These are phyloP conservation scores for Xylocopa sonorina DNA, from an alignment of 1,140 invertebrate genomes.

Conservation along the genomic window DNA sequence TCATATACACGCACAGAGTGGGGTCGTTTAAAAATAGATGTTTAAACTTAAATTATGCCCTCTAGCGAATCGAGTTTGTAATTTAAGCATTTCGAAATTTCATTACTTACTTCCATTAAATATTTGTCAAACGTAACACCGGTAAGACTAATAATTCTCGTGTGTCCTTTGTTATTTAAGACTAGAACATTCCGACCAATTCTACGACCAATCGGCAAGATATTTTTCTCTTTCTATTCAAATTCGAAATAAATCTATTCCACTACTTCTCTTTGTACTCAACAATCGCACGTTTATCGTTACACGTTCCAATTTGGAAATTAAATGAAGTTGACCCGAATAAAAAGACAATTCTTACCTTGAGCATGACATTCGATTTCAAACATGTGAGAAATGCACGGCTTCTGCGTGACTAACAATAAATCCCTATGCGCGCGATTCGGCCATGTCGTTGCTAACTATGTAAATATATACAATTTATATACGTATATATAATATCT, in stretches of 20 bases:
- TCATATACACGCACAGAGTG: conserved; percentile 54
- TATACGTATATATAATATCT: neutral
- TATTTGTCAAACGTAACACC: neutral
- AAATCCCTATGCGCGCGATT: conserved; percentile 12
- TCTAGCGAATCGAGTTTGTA: conserved; percentile 61
- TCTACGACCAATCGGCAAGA: neutral
- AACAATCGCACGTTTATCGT: no score
- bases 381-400: conserved; percentile 25
- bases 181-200: no score
- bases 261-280: no score
- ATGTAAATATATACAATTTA: neutral
- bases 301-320: no score
- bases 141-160: neutral
- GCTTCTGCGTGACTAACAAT: conserved; percentile 37
- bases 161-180: neutral
- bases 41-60: conserved; percentile 71
- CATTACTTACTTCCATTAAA: conserved; percentile 17
- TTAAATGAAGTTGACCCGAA: neutral
- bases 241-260: neutral
- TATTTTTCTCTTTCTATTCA: neutral
- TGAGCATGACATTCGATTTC: conserved; percentile 30
- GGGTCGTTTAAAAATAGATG: conserved; percentile 70
- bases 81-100: conserved; percentile 59
- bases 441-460: neutral
- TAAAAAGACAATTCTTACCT: conserved; percentile 27